Percentiles rank a stretch among this genome's conserved stretches.
phyloP scores from a whole-genome alignment of 2,797 vertebrate species.

The Mus spretus region DNA sequence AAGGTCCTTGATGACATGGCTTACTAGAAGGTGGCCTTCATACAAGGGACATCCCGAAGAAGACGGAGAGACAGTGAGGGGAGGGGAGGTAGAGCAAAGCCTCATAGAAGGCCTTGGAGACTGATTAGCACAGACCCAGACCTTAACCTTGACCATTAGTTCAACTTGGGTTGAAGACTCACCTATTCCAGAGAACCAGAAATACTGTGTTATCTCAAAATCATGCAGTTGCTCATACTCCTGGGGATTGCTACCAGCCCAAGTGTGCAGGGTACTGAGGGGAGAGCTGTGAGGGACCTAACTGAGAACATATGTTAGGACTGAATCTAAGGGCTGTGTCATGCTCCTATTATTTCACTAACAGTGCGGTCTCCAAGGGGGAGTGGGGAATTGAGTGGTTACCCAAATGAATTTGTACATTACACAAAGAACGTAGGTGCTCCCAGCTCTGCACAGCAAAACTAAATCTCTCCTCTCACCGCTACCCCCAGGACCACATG shows the following conservation, averaged over 20 bases:
- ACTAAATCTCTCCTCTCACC: conserved; percentile 61
- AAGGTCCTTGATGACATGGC: not conserved
- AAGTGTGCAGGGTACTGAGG: not conserved
- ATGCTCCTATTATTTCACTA: conserved; percentile 56
- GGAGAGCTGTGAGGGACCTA: not conserved
- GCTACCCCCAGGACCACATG: not conserved
- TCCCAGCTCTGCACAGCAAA: conserved; percentile 55
- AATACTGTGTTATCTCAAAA: not conserved
- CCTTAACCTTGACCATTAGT: not conserved
- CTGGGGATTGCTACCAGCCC: not conserved
- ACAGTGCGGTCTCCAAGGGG: not conserved
- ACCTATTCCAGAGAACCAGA: not conserved
- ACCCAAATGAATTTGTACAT: not conserved
- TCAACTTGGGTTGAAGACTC: not conserved
- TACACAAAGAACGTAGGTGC: conserved; percentile 38
- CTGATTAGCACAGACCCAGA: not conserved
- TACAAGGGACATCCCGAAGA: rapidly evolving
- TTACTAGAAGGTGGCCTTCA: not conserved
- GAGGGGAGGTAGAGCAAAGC: not conserved
- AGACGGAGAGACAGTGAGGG: not conserved
- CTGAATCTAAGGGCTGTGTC: not conserved
- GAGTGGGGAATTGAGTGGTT: not conserved
- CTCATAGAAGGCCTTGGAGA: not conserved
- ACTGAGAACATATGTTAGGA: conserved; percentile 67
- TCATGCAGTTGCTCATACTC: not conserved